These are phyloP conservation scores for Phocoena phocoena DNA, from an alignment of 2,113 vertebrate genomes.

Conservation along the genomic window DNA sequence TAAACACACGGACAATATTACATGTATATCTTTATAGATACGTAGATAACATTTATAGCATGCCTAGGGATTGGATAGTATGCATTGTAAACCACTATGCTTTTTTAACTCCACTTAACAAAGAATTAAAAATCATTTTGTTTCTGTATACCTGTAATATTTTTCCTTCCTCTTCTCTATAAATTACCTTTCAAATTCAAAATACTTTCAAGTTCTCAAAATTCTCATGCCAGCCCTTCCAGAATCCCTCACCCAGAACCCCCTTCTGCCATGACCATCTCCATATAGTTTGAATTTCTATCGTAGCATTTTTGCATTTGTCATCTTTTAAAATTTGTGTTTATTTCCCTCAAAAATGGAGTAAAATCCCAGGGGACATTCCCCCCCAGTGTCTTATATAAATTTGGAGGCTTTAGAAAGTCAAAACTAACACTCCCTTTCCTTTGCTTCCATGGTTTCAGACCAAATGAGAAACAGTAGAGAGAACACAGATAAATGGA, in stretches of 20 bases:
- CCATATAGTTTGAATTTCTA: neutral
- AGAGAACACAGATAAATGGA: neutral
- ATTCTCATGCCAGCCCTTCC: neutral
- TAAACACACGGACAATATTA: neutral
- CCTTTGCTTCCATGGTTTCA: neutral
- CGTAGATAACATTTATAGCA: neutral
- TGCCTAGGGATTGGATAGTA: neutral
- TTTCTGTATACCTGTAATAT: neutral
- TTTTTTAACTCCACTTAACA: neutral
- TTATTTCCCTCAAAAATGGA: neutral
- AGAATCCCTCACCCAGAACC: neutral
- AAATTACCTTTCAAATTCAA: conserved; percentile 11
- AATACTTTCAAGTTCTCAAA: neutral
- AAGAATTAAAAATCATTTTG: neutral
- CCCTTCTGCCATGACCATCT: neutral
- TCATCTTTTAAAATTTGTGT: neutral
- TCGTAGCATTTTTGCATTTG: neutral
- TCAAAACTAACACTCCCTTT: neutral
- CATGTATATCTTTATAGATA: neutral
- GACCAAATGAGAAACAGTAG: neutral
- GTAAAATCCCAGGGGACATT: neutral
- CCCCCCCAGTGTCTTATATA: neutral
- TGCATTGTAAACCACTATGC: neutral
- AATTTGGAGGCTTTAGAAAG: neutral
- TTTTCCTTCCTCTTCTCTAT: neutral